Evolutionary conservation across 2,888 invertebrate genomes (phyloP).

Genomic region (Xanthia togata): DNA sequence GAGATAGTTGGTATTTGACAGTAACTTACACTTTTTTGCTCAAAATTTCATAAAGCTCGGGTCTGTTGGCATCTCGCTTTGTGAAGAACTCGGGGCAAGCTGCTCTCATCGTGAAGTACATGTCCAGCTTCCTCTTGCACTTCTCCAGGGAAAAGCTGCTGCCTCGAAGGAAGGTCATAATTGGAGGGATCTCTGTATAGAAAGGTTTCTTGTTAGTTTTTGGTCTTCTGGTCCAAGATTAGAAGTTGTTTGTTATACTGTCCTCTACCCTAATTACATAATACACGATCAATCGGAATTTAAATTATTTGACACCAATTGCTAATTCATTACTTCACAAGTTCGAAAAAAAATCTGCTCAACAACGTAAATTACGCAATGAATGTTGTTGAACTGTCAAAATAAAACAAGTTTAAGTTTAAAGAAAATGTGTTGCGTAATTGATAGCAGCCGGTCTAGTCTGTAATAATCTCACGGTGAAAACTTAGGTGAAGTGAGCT

Average conservation of each 20-base stretch:
- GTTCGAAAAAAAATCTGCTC: too few relatives aligned
- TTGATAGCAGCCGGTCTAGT: too few relatives aligned
- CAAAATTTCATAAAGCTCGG: slow-evolving; percentile 91
- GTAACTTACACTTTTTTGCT: slow-evolving; percentile 90
- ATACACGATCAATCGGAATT: too few relatives aligned
- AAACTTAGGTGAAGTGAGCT: too few relatives aligned
- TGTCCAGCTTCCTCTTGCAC: slow-evolving; percentile 93
- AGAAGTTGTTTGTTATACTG: neutral
- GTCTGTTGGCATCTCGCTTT: slow-evolving; percentile 92
- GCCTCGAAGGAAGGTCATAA: slow-evolving; percentile 94
- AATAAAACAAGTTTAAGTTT: too few relatives aligned
- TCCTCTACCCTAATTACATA: too few relatives aligned
- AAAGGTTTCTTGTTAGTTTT: neutral
- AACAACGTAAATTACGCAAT: too few relatives aligned
- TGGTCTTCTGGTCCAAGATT: neutral
- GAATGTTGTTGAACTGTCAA: too few relatives aligned
- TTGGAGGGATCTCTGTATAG: slow-evolving; percentile 91
- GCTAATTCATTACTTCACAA: too few relatives aligned
- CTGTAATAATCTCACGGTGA: too few relatives aligned
- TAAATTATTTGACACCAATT: too few relatives aligned
- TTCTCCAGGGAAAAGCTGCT: slow-evolving; percentile 95
- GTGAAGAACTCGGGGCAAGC: slow-evolving; percentile 95
- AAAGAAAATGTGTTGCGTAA: too few relatives aligned
- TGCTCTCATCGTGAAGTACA: slow-evolving; percentile 96
- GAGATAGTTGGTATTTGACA: neutral